Evolutionary conservation across 2,113 vertebrate species (phyloP).

Genomic region (Phyllostomus hastatus): DNA sequence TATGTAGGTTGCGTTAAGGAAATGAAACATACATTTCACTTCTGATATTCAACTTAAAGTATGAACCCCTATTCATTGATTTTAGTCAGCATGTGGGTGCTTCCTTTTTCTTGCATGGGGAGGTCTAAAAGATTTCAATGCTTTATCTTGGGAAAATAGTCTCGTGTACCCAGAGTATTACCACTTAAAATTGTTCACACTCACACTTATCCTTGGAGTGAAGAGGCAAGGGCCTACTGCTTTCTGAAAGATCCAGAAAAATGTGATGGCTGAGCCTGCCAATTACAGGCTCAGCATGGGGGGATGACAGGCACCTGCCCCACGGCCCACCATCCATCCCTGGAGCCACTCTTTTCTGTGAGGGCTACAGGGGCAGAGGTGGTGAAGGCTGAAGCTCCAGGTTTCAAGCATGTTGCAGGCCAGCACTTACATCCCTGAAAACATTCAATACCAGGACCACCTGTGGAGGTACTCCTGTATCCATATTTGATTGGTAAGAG

Average conservation of each 20-base stretch:
- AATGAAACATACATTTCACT: neutral
- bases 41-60: neutral
- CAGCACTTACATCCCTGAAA: neutral
- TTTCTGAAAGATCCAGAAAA: neutral
- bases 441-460: neutral
- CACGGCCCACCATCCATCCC: accelerated
- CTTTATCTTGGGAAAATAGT: neutral
- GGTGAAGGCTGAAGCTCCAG: neutral
- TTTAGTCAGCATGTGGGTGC: neutral
- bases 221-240: neutral
- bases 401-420: neutral
- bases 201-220: neutral
- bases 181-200: neutral
- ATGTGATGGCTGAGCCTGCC: neutral
- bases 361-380: neutral
- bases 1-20: neutral
- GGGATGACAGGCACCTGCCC: neutral
- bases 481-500: neutral
- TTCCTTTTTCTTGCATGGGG: neutral
- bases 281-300: neutral
- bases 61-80: neutral
- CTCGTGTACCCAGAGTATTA: neutral
- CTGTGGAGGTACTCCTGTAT: neutral
- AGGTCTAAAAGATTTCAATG: neutral
- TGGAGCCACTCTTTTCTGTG: accelerated